These are phyloP conservation scores for Asteroscopus sphinx DNA, from an alignment of 2,888 invertebrate species.

Conservation along the genomic window DNA sequence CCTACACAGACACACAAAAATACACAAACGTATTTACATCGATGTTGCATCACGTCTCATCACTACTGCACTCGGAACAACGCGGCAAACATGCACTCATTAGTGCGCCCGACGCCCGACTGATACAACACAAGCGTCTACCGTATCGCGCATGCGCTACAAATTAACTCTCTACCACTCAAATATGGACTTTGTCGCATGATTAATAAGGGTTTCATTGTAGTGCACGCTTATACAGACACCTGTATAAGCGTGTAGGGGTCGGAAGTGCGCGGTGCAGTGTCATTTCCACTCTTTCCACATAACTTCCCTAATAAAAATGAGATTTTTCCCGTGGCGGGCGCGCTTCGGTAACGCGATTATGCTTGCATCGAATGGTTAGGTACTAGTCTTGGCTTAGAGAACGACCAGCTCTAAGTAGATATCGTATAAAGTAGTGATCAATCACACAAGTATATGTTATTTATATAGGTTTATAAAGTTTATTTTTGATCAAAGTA, in stretches of 20 bases:
- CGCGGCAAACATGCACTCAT: conserved; percentile 59
- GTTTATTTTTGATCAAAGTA: no score
- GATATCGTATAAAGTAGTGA: conserved; percentile 20
- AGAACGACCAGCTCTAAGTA: conserved; percentile 19
- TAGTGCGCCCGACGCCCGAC: conserved; percentile 67
- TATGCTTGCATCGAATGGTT: conserved; percentile 64
- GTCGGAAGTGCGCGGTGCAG: conserved; percentile 87
- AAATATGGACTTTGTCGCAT: conserved; percentile 55
- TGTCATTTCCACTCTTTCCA: conserved; percentile 88
- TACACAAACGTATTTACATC: conserved; percentile 53
- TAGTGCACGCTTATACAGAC: conserved; percentile 64
- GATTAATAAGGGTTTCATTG: conserved; percentile 55
- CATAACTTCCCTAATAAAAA: conserved; percentile 86
- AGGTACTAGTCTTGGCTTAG: conserved; percentile 37
- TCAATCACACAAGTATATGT: conserved; percentile 1
- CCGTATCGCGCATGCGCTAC: conserved; percentile 67
- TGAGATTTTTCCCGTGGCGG: conserved; percentile 77
- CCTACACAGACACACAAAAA: conserved; percentile 9
- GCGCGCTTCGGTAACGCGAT: conserved; percentile 62
- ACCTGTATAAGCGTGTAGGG: conserved; percentile 83
- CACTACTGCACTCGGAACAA: conserved; percentile 61
- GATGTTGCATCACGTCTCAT: conserved; percentile 70
- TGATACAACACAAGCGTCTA: conserved; percentile 73
- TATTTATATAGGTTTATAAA: neutral
- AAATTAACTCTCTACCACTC: conserved; percentile 32